phyloP scores from a whole-genome alignment of 2,113 vertebrate species.

The Mus pahari region DNA sequence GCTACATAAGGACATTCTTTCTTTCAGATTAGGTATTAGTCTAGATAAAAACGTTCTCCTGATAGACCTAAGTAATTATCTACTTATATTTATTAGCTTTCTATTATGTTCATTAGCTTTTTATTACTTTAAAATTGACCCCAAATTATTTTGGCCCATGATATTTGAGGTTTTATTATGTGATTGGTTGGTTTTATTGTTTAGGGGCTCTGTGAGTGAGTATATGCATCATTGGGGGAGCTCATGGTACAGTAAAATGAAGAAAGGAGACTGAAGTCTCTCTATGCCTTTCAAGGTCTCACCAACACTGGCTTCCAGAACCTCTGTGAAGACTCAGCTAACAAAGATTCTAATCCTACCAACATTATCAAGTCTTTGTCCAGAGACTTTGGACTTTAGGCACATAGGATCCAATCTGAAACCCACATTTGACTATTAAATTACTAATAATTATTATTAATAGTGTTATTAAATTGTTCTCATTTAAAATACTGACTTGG shows the following conservation, averaged over 20 bases:
- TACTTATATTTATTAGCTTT: background rate
- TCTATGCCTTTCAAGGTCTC: background rate
- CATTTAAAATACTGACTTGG: background rate
- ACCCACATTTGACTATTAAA: background rate
- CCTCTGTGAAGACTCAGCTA: background rate
- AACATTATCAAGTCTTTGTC: background rate
- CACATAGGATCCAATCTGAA: background rate
- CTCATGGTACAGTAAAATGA: background rate
- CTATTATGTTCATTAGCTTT: background rate
- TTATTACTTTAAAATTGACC: background rate
- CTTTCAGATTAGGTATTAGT: background rate
- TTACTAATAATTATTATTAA: background rate
- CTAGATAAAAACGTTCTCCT: background rate
- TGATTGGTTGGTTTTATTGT: background rate
- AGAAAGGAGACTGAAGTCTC: background rate
- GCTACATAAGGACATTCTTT: background rate
- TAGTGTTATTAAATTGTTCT: background rate
- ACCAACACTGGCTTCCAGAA: background rate
- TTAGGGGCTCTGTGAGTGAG: fast-evolving
- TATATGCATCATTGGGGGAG: background rate
- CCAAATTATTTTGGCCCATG: background rate
- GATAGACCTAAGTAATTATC: background rate
- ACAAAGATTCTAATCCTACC: background rate
- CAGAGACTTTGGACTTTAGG: background rate
- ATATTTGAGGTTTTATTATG: background rate